Evolutionary conservation across 2,888 invertebrate genomes (phyloP).

Genomic region (Deilephila porcellus): DNA sequence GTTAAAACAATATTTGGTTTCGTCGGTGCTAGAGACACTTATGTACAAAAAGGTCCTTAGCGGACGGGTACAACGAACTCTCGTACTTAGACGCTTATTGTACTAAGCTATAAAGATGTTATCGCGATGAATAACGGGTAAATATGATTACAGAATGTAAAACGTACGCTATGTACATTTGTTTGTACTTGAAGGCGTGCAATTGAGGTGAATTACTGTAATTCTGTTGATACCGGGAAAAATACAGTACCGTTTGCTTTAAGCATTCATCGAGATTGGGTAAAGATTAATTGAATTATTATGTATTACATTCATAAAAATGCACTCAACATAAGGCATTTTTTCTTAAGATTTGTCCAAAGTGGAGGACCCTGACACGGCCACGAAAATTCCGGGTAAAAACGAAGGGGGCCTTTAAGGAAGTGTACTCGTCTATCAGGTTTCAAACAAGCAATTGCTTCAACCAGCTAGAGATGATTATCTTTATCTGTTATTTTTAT

Average conservation of each 20-base stretch:
- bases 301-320: neutral
- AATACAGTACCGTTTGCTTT: neutral
- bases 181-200: conserved; percentile 13
- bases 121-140: conserved; percentile 29
- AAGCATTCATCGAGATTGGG: neutral
- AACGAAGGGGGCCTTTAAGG: no score
- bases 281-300: neutral
- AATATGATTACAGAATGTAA: conserved; percentile 31
- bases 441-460: no score
- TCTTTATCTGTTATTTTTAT: no score
- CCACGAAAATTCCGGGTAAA: no score
- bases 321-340: no score
- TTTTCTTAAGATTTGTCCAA: no score
- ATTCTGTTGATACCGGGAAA: conserved; percentile 2
- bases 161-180: conserved; percentile 11
- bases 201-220: conserved; percentile 19
- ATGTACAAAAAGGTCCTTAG: conserved; percentile 13
- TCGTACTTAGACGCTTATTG: conserved; percentile 16
- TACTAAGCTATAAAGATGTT: conserved; percentile 28
- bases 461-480: neutral
- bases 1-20: conserved; percentile 16
- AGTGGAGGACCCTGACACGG: no score
- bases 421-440: no score
- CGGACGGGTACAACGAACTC: neutral
- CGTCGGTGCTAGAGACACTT: neutral